Conservation (phyloP, 1,140 invertebrate genomes). For the Ridgeia piscesae region DNA sequence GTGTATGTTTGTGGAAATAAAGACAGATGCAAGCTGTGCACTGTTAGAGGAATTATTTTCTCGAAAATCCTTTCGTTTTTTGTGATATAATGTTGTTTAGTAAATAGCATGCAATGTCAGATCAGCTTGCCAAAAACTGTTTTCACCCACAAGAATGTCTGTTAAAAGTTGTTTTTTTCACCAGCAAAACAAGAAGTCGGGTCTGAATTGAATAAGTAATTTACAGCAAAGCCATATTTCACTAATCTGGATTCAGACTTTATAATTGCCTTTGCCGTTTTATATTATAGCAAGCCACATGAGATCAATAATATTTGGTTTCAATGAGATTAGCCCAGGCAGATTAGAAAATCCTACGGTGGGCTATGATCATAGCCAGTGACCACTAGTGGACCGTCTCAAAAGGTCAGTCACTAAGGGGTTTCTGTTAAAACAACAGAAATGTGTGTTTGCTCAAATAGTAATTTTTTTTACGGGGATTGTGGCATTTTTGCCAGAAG, state of each 20-base stretch:
- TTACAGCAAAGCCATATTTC: background rate
- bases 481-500: background rate
- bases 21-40: background rate
- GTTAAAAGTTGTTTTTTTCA: background rate
- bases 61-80: background rate
- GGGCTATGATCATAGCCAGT: background rate
- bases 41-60: background rate
- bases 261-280: too few relatives aligned
- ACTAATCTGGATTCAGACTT: background rate
- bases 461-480: background rate
- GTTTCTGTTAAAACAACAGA: background rate
- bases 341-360: background rate
- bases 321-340: background rate
- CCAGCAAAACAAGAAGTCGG: background rate
- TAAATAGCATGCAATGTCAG: background rate
- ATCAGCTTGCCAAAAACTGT: background rate
- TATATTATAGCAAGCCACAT: background rate
- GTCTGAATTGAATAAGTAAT: background rate
- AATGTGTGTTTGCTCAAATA: background rate
- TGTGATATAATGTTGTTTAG: background rate
- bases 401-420: background rate
- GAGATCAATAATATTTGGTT: background rate
- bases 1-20: background rate
- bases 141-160: background rate
- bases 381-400: background rate